phyloP scores from a whole-genome alignment of 23 tunicate genomes.

The Halocynthia aurantium region DNA sequence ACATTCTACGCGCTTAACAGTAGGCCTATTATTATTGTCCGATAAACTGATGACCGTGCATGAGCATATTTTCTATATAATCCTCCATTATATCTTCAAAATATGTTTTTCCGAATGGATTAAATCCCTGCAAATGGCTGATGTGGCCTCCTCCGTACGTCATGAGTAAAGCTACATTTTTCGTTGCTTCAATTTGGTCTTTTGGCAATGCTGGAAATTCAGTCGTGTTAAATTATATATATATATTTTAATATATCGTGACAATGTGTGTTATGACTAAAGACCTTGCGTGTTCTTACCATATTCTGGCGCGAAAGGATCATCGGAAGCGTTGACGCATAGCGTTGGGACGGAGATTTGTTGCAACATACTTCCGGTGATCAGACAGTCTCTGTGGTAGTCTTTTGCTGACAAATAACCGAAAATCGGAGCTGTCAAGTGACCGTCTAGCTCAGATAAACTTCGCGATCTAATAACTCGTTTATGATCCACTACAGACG shows the following conservation, averaged over 20 bases:
- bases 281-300: neutral
- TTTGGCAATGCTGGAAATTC: constrained; percentile 37
- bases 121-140: constrained; percentile 44
- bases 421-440: constrained; percentile 1
- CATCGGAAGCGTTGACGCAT: neutral
- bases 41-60: too few species aligned
- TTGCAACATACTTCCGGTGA: neutral
- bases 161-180: constrained; percentile 52
- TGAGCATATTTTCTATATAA: neutral
- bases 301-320: neutral
- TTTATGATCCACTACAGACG: neutral
- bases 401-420: neutral
- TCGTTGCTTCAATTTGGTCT: constrained; percentile 33
- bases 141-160: constrained; percentile 77
- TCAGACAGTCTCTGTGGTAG: neutral
- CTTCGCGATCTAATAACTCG: neutral
- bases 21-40: too few species aligned
- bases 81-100: constrained; percentile 39
- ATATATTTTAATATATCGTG: too few species aligned
- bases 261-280: too few species aligned
- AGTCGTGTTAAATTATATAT: too few species aligned
- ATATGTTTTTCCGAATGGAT: constrained; percentile 52
- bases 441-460: neutral
- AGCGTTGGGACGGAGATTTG: neutral
- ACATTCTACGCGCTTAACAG: too few species aligned